Evolutionary conservation across 1,140 invertebrate genomes (phyloP), one percentile per base, ranked within the genome.

Genomic region (Anoplolepis gracilipes): DNA sequence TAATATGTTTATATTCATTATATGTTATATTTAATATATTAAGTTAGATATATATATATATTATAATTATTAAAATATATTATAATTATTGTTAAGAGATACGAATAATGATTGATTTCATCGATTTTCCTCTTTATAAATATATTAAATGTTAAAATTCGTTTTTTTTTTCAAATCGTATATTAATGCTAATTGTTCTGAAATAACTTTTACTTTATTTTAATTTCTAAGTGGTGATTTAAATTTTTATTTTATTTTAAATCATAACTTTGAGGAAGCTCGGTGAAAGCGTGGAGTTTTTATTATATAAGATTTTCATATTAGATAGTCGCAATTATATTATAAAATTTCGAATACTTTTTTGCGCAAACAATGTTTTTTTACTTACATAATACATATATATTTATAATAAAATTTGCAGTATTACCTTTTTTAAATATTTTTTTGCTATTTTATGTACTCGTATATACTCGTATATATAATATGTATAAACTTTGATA

Each of bases 381-480:
- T 7, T 70, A 70, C 22, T 79, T 57, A 81, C 8, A 72, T 70
- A 57, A 57, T 81, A 67, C 28, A 65, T 78, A 81, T 81, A 65
- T 78, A 81, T 81, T 81, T 81, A 70, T 81, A 79, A 69, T 55
- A 11, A 57, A 42, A 55, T 70, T 22, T 57, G n/a, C 36, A 81
- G 78, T 72, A 81, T 81, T 81, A 81, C 0, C 36, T 81, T 57
- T 81, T 79, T n/a, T 19, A 42, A 81, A 19, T 30, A 42, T 13
- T 81, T 72, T 67, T 65, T 49, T 49, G n/a, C 30, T 55, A 79
- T 2, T 28, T 67, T 72, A 39, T n/a, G n/a, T n/a, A n/a, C n/a
- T n/a, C n/a, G n/a, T n/a, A n/a, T n/a, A n/a, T n/a, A n/a, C n/a
- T n/a, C n/a, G n/a, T n/a, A n/a, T n/a, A n/a, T n/a, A n/a, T n/a